Base-by-base conservation (phyloP, 2,888 invertebrate species). In the Hesperia comma region DNA sequence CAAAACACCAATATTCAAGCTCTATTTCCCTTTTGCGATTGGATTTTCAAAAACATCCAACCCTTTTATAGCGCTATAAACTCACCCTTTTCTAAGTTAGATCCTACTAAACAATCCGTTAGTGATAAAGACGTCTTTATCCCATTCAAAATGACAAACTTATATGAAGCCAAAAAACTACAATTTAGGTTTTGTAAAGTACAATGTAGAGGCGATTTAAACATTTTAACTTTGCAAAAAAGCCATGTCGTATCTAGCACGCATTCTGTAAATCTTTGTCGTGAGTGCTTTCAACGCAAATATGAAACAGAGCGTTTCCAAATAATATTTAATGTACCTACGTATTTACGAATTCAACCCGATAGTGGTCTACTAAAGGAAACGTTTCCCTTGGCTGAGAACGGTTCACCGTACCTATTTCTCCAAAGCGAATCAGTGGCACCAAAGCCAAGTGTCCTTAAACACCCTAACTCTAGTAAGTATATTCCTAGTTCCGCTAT, bases 271-370 rank as follows among this genome's bases (percentile, higher is more conserved):
- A 6, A 6, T 33, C 33, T 33, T 8, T 33, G 33, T 33, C 7
- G 33, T 33, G 33, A 33, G 33, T 33, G 33, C 15, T 43, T 43
- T 43, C 15, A 43, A 43, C 43, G 43, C 15, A 43, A 43, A 43
- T 43, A 43, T n/a, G 43, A 15, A 43, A 43, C 15, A 6, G 15
- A 43, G 15, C 43, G n/a, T 43, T n/a, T 43, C 43, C 6, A 43
- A 43, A 43, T 15, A 43, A 43, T 43, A 43, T 43, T 15, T 43
- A 43, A 43, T 43, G 43, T 43, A 43, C 43, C 2, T 41, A 41
- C 6, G 33, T 33, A 33, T 33, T 33, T 33, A 33, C 33, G 10
- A 10, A 33, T 33, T 33, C 33, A 33, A 33, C 33, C 33, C 33
- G 7, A 33, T 33, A 33, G 8, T 10, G 33, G 1, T 15, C 43